Evolutionary conservation across 2,888 invertebrate genomes (phyloP).

Genomic region (Cabera pusaria): DNA sequence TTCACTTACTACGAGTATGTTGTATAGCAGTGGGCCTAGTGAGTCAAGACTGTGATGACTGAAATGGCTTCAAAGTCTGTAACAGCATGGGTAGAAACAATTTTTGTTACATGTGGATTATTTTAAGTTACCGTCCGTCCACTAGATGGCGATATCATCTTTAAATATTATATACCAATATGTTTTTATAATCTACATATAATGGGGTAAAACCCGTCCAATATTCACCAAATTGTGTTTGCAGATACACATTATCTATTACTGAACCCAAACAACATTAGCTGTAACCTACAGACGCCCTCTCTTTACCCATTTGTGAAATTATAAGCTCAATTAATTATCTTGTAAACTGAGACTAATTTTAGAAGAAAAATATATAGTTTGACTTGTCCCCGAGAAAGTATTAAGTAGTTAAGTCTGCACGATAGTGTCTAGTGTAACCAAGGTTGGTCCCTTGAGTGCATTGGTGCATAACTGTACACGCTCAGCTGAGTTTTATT

Average conservation of each 20-base stretch:
- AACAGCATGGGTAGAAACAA: too few species aligned
- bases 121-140: too few species aligned
- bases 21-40: too few species aligned
- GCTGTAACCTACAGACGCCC: constrained; percentile 3
- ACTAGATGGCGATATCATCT: too few species aligned
- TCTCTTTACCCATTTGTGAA: not conserved
- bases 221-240: not conserved
- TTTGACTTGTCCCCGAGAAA: not conserved
- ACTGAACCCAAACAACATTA: constrained; percentile 3
- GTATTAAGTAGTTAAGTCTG: not conserved
- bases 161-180: too few species aligned
- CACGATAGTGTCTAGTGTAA: not conserved
- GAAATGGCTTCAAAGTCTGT: too few species aligned
- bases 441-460: not conserved
- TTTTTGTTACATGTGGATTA: too few species aligned
- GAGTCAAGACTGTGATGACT: too few species aligned
- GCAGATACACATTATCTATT: not conserved
- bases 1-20: too few species aligned
- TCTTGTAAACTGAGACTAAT: constrained; percentile 6
- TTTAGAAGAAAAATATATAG: constrained; percentile 2
- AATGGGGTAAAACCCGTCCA: too few species aligned
- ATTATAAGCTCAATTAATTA: constrained; percentile 5
- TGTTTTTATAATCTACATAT: too few species aligned
- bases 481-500: not conserved
- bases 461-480: constrained; percentile 7